Base-by-base conservation (phyloP, 2,797 vertebrate genomes). In the Xenentodon cancila region DNA sequence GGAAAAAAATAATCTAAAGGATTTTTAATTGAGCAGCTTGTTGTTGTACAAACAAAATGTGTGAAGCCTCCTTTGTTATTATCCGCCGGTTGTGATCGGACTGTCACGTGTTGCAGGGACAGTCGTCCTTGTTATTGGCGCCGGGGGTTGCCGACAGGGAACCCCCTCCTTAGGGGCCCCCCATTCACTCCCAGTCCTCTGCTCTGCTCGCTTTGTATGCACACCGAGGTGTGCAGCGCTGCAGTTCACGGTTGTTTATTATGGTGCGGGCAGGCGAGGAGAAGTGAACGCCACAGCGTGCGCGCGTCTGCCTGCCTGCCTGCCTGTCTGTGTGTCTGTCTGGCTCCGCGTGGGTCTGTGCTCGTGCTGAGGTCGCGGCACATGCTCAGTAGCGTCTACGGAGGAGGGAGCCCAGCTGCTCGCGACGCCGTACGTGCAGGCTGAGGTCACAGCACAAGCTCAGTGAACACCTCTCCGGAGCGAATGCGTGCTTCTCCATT, bases 401-500 rank as follows among this genome's bases (percentile, higher is more conserved):
- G 89, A 93, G 93, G 89, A 95, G 93, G 92, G 93, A 95, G 95
- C 90, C 93, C 94, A 75, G 95, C 89, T 93, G 95, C 90, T 93
- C 3, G 78, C 80, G 80, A 92, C 95, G 94, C 93, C 88, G 93
- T 95, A 93, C 95, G 95, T 93, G 94, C 92, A 90, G 93, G 94
- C 96, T 96, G 95, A 97, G 97, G 97, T 98, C 97, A 97, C 89
- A 95, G 95, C 96, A 96, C 96, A 93, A 94, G 95, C 96, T 96
- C 96, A 92, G 95, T 95, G 94, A 81, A 91, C 57, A 91, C 93
- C 95, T 93, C 95, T 88, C 84, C 69, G 64, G 89, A 92, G 95
- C 91, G 95, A 80, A 94, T 94, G 95, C 95, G 93, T 91, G 95
- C 87, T 93, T 96, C 97, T 97, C 97, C 97, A 98, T 99, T 98